Percentiles rank a stretch among this genome's conserved stretches.
These are phyloP conservation scores for Antheraea assamensis DNA, from an alignment of 2,888 invertebrate genomes.

Conservation along the genomic window DNA sequence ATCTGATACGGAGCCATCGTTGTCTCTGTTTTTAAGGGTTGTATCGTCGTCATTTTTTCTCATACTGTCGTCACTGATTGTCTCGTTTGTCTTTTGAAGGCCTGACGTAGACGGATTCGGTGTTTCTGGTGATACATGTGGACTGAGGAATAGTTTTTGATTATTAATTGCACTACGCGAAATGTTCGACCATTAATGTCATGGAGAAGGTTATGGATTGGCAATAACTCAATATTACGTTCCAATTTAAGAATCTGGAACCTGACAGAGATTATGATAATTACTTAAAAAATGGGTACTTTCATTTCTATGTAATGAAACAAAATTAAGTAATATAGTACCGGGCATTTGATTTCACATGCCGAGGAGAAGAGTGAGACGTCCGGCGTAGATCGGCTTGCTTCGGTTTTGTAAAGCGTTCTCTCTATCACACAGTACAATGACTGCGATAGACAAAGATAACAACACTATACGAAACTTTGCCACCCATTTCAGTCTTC, in stretches of 20 bases:
- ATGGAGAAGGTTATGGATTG: neutral
- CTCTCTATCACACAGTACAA: too few species aligned
- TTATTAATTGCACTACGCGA: neutral
- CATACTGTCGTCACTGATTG: conserved; percentile 60
- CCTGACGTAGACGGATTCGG: conserved; percentile 75
- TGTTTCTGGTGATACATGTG: conserved; percentile 77
- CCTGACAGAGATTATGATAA: neutral
- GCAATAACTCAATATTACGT: neutral
- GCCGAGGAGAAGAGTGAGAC: too few species aligned
- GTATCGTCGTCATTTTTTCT: conserved; percentile 67
- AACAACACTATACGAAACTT: too few species aligned
- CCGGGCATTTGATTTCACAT: too few species aligned
- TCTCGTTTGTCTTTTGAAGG: conserved; percentile 54
- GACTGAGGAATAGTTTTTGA: conserved; percentile 49
- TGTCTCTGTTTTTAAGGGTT: conserved; percentile 50
- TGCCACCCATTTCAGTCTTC: too few species aligned
- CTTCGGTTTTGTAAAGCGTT: too few species aligned
- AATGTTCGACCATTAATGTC: neutral
- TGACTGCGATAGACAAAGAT: too few species aligned
- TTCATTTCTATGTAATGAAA: too few species aligned
- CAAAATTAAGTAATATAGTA: too few species aligned
- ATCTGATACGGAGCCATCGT: conserved; percentile 64
- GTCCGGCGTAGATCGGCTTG: too few species aligned
- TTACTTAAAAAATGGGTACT: too few species aligned
- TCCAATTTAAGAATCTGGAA: neutral